Evolutionary conservation across 2,113 vertebrate species (phyloP).

Genomic region (Macrotus californicus): DNA sequence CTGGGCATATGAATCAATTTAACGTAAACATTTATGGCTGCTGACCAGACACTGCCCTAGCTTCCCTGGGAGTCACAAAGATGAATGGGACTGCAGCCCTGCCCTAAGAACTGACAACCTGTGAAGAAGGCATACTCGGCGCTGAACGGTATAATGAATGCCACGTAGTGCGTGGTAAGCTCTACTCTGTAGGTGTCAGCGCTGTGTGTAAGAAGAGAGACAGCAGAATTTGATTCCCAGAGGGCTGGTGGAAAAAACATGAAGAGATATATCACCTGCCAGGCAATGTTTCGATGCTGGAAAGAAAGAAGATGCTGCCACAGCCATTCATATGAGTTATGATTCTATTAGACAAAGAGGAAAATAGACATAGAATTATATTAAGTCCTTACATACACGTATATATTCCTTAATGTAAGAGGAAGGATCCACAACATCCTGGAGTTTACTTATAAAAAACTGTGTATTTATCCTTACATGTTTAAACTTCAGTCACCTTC

Average conservation of each 20-base stretch:
- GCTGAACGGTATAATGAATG: not conserved
- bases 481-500: too few species aligned
- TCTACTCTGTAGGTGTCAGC: rapidly evolving
- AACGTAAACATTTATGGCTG: not conserved
- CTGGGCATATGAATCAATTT: not conserved
- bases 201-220: not conserved
- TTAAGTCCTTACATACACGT: not conserved
- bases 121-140: not conserved
- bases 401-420: not conserved
- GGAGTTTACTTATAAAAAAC: too few species aligned
- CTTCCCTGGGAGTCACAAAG: not conserved
- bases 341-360: not conserved
- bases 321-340: not conserved
- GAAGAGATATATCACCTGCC: not conserved
- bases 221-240: not conserved
- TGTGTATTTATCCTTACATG: too few species aligned
- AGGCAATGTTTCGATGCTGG: not conserved
- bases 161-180: not conserved
- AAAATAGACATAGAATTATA: not conserved
- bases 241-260: not conserved
- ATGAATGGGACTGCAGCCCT: not conserved
- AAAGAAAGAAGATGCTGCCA: not conserved
- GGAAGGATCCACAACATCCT: too few species aligned
- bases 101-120: not conserved
- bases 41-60: not conserved